These are phyloP conservation scores for Dolichomitus sp. DNA, from an alignment of 2,888 invertebrate species.

Conservation along the genomic window DNA sequence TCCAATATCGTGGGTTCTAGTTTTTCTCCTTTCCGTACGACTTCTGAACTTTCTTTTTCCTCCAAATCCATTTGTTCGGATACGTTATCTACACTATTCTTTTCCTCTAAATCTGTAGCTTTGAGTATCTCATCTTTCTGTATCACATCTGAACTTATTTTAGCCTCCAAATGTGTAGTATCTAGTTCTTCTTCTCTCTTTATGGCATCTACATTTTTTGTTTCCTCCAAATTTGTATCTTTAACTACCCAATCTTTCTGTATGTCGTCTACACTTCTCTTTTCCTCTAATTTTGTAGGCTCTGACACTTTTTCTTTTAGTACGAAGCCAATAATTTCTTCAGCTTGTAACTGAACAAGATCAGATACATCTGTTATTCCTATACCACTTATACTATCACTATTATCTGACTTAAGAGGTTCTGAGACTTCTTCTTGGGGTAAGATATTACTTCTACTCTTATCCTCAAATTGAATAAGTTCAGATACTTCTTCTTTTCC, in stretches of 20 bases:
- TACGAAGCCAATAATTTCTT: neutral
- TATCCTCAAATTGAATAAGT: neutral
- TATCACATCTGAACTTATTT: neutral
- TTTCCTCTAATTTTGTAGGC: constrained; percentile 18
- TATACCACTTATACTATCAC: neutral
- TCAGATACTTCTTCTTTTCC: neutral
- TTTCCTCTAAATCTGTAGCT: constrained; percentile 24
- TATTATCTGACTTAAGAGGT: neutral
- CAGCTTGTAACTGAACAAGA: neutral
- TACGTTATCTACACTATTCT: neutral
- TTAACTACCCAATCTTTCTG: neutral
- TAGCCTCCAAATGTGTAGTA: neutral
- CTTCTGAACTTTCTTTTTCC: neutral
- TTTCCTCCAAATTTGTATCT: neutral
- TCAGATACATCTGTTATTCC: neutral
- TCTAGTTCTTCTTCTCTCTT: neutral
- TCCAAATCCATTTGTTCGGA: neutral
- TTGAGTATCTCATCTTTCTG: neutral
- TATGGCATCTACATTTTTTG: neutral
- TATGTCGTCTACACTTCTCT: neutral
- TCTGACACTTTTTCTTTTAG: neutral
- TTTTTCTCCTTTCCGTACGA: neutral
- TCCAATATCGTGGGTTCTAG: neutral
- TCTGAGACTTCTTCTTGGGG: neutral
- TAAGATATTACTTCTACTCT: neutral